These are phyloP conservation scores for Chiroxiphia lanceolata DNA, from an alignment of 2,797 vertebrate genomes.

Conservation along the genomic window DNA sequence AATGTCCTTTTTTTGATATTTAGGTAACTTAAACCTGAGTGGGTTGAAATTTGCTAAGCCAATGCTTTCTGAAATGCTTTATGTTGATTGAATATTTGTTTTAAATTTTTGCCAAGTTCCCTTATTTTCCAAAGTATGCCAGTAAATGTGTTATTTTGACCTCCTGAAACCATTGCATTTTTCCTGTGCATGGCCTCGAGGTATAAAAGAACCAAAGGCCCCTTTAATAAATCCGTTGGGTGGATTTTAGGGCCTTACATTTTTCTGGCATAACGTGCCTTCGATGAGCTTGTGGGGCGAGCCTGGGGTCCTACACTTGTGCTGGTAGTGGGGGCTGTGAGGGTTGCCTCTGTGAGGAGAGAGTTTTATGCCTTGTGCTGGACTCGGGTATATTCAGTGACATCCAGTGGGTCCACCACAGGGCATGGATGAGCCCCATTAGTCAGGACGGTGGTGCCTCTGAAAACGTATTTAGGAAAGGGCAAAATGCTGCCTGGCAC, in stretches of 20 bases:
- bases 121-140: neutral
- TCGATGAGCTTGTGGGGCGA: neutral
- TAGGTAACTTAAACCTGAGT: neutral
- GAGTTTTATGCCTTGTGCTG: accelerated
- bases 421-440: accelerated
- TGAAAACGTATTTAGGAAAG: neutral
- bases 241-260: neutral
- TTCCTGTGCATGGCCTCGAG: neutral
- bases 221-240: neutral
- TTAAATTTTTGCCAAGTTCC: neutral
- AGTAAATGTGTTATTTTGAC: neutral
- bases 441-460: neutral
- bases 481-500: neutral
- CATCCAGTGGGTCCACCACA: neutral
- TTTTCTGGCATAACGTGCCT: neutral
- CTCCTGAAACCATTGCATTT: neutral
- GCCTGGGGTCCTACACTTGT: neutral
- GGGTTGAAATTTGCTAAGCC: neutral
- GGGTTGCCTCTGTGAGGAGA: no score
- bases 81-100: neutral
- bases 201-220: neutral
- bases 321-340: neutral
- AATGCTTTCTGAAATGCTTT: neutral
- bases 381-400: accelerated
- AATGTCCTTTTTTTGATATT: neutral